Evolutionary conservation across 2,113 vertebrate species (phyloP).

Genomic region (Hemiprocne comata): DNA sequence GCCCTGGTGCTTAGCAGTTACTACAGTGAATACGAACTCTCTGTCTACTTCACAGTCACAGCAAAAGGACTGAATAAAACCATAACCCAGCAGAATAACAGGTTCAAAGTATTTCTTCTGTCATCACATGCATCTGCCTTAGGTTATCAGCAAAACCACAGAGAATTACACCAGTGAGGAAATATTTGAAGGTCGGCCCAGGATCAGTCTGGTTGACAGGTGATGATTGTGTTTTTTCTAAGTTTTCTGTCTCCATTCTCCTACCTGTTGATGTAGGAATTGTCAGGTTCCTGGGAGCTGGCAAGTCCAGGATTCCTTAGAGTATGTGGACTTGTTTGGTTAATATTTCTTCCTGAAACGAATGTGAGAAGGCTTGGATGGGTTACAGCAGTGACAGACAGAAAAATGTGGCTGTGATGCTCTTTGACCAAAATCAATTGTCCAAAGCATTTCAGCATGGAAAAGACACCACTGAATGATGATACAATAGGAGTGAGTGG

Average conservation of each 20-base stretch:
- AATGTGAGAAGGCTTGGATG: background rate
- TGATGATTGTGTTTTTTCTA: background rate
- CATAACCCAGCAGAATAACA: background rate
- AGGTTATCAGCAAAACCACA: background rate
- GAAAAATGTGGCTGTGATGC: background rate
- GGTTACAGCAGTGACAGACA: background rate
- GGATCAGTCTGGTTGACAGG: background rate
- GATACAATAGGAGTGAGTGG: background rate
- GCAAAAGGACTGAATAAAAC: background rate
- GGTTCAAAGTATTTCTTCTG: constrained; percentile 5
- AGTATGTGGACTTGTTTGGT: background rate
- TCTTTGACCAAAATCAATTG: background rate
- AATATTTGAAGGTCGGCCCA: constrained; percentile 4
- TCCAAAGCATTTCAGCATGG: background rate
- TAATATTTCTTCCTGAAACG: background rate
- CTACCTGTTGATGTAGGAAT: background rate
- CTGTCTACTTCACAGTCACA: background rate
- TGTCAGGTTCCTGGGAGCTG: background rate
- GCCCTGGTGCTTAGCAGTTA: background rate
- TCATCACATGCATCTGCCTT: constrained; percentile 21
- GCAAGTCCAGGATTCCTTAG: background rate
- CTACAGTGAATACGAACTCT: background rate
- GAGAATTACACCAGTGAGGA: constrained; percentile 9
- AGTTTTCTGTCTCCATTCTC: background rate
- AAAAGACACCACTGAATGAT: background rate